A percentile compares a stretch with the other conserved stretches of the same genome.
These are phyloP conservation scores for Tachysurus vachellii DNA, from an alignment of 2,113 vertebrate species.

Conservation along the genomic window DNA sequence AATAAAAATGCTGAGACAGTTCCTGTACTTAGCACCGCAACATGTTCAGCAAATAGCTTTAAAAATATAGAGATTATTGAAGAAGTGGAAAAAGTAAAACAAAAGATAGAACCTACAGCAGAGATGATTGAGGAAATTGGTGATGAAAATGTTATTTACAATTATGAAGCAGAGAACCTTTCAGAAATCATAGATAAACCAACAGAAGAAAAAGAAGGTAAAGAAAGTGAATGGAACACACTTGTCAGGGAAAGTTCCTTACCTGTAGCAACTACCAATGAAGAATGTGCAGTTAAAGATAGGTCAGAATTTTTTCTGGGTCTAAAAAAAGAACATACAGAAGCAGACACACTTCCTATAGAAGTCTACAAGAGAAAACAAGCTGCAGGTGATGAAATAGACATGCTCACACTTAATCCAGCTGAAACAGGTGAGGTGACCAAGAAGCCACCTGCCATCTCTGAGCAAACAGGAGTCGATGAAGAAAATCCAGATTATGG, in stretches of 20 bases:
- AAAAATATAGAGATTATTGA: conserved; percentile 31
- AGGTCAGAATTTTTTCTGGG: background rate
- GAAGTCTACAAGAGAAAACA: background rate
- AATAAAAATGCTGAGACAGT: conserved; percentile 30
- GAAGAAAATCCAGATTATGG: background rate
- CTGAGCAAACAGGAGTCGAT: conserved; percentile 8
- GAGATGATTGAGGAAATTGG: conserved; percentile 65
- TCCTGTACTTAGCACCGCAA: conserved; percentile 34
- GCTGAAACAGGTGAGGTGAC: background rate
- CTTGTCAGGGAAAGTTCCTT: conserved; percentile 20
- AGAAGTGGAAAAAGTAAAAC: conserved; percentile 1
- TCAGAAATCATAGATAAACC: conserved; percentile 53
- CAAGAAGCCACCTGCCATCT: background rate
- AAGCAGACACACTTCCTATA: background rate
- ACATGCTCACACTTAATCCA: background rate
- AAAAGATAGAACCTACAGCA: conserved; percentile 51
- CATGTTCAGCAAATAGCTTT: conserved; percentile 50
- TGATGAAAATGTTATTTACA: conserved; percentile 71
- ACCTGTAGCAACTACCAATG: background rate
- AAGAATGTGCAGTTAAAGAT: conserved; percentile 24
- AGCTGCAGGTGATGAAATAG: background rate
- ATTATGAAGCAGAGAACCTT: conserved; percentile 63
- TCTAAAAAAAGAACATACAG: background rate
- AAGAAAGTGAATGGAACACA: background rate
- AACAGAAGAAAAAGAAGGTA: background rate